Percentiles rank a stretch among this genome's conserved stretches.
phyloP scores from a whole-genome alignment of 2,113 vertebrate genomes.

The Peromyscus polionotus region DNA sequence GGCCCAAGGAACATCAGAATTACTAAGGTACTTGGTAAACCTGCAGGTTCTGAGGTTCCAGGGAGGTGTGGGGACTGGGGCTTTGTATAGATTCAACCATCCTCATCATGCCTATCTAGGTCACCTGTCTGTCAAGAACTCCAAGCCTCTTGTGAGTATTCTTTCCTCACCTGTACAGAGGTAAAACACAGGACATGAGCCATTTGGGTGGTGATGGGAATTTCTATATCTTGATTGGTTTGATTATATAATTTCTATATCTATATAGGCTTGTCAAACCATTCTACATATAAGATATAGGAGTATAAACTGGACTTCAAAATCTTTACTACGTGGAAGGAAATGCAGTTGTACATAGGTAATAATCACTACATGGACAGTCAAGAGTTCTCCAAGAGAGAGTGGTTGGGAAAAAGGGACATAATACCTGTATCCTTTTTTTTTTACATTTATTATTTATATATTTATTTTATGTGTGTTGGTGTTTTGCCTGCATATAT shows the following conservation, averaged over 20 bases:
- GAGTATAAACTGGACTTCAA: neutral
- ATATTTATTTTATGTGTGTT: no score
- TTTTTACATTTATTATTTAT: no score
- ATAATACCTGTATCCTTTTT: neutral
- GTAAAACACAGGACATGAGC: neutral
- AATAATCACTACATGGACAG: neutral
- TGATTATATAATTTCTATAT: neutral
- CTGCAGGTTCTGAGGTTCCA: neutral
- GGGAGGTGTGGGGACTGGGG: no score
- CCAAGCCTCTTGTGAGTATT: neutral
- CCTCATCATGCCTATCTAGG: neutral
- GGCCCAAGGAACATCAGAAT: neutral
- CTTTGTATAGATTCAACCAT: neutral
- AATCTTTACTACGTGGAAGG: neutral
- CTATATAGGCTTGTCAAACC: neutral
- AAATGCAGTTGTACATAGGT: neutral
- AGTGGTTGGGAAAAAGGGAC: no score
- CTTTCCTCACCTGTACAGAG: neutral
- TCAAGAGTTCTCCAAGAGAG: neutral
- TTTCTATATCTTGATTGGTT: neutral
- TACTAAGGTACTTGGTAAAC: neutral
- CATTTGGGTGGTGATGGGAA: neutral
- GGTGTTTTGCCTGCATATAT: no score
- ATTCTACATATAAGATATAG: neutral
- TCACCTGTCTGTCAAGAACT: neutral